A percentile compares a stretch with the other conserved stretches of the same genome.
Evolutionary conservation across 2,797 vertebrate species (phyloP).

Genomic region (Argentina silus): DNA sequence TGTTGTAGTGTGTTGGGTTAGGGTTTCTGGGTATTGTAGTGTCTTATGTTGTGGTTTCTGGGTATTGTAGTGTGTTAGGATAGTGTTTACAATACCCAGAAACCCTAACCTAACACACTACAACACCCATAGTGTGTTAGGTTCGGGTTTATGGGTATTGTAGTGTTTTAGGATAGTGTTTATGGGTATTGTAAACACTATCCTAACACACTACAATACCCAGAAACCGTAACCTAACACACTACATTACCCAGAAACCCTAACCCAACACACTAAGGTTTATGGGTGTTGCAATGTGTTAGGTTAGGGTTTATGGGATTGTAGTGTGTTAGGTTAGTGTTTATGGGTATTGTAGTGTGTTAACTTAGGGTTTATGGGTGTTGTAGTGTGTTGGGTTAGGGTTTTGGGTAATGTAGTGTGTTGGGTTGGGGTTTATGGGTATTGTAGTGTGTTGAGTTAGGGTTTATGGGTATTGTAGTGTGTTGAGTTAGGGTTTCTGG

Average conservation of each 20-base stretch:
- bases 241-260: not conserved
- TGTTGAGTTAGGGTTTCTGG: slow-evolving; percentile 30
- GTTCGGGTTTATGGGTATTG: slow-evolving; percentile 17
- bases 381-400: slow-evolving; percentile 33
- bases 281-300: too few relatives aligned
- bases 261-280: not conserved
- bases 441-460: slow-evolving; percentile 3
- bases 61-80: not conserved
- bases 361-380: slow-evolving; percentile 32
- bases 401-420: slow-evolving; percentile 12
- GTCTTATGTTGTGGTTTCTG: not conserved
- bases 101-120: too few relatives aligned
- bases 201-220: not conserved
- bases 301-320: too few relatives aligned
- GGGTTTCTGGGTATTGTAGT: not conserved
- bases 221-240: not conserved
- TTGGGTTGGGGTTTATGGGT: not conserved
- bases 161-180: not conserved
- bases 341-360: slow-evolving; percentile 31
- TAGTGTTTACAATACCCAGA: too few relatives aligned
- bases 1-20: not conserved
- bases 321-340: slow-evolving; percentile 45
- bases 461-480: slow-evolving; percentile 40
- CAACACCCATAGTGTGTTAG: slow-evolving; percentile 22
- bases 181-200: slow-evolving; percentile 13